phyloP scores from a whole-genome alignment of 2,797 vertebrate genomes.

The Danio aesculapii region DNA sequence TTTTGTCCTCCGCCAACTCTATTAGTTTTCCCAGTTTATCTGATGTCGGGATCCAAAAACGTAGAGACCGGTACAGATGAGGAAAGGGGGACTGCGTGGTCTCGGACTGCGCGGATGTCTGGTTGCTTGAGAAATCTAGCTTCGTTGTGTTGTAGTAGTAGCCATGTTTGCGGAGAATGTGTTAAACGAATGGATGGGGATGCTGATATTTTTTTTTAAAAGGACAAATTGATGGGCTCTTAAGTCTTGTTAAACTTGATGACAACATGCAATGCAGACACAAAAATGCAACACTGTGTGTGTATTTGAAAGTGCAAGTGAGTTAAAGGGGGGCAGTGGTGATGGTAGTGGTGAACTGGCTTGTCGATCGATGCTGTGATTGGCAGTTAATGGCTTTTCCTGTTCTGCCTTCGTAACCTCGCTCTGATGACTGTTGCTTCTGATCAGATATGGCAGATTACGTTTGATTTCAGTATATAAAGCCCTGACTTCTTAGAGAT shows the following conservation, averaged over 20 bases:
- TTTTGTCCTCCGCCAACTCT: conserved; percentile 74
- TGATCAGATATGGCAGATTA: conserved; percentile 85
- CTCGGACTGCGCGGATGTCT: background rate
- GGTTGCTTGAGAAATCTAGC: background rate
- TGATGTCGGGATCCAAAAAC: conserved; percentile 69
- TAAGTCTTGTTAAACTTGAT: conserved; percentile 16
- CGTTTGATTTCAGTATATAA: conserved; percentile 82
- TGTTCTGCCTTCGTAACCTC: conserved; percentile 85
- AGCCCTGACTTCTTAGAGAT: conserved; percentile 80
- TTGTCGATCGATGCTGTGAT: conserved; percentile 87
- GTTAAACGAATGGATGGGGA: conserved; percentile 1
- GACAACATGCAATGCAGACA: conserved; percentile 13
- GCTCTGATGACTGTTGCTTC: conserved; percentile 83
- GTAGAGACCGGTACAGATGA: background rate
- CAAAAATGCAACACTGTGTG: conserved; percentile 25
- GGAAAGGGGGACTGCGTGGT: background rate
- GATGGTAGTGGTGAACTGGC: conserved; percentile 74
- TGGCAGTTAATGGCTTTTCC: conserved; percentile 89
- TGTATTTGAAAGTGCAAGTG: conserved; percentile 15
- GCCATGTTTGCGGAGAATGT: background rate
- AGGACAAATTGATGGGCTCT: background rate
- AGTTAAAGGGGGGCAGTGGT: conserved; percentile 51
- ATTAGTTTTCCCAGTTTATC: conserved; percentile 74
- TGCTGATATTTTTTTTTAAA: background rate
- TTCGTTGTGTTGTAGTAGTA: conserved; percentile 2